phyloP scores from a whole-genome alignment of 2,113 vertebrate genomes.

The Zosterops lateralis region DNA sequence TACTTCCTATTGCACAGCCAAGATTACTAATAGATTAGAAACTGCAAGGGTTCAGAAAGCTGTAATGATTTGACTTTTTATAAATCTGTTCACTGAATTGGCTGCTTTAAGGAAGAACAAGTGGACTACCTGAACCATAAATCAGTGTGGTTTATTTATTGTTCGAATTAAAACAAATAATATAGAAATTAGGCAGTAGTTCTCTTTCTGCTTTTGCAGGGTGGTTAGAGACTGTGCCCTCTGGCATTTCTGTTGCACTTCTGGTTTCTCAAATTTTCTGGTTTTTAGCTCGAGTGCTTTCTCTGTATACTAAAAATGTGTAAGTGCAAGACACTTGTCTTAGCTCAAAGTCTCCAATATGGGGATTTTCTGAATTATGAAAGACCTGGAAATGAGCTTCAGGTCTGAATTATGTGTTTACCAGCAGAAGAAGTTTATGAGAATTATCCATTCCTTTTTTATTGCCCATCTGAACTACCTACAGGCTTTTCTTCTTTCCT shows the following conservation, averaged over 20 bases:
- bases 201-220: background rate
- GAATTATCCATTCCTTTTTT: background rate
- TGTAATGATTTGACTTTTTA: background rate
- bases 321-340: background rate
- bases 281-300: background rate
- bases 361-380: background rate
- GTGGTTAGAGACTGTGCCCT: background rate
- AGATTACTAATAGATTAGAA: conserved; percentile 8
- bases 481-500: background rate
- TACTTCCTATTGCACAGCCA: background rate
- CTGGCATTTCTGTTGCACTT: background rate
- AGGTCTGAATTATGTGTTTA: background rate
- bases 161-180: background rate
- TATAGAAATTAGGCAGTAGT: background rate
- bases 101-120: background rate
- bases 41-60: background rate
- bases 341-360: background rate
- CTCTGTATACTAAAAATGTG: background rate
- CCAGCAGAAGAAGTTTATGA: background rate
- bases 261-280: background rate
- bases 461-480: background rate
- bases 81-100: background rate
- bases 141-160: background rate
- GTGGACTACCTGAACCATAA: background rate
- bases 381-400: background rate